These are phyloP conservation scores for Elaphurus davidianus DNA, from an alignment of 2,113 vertebrate genomes.

Conservation along the genomic window DNA sequence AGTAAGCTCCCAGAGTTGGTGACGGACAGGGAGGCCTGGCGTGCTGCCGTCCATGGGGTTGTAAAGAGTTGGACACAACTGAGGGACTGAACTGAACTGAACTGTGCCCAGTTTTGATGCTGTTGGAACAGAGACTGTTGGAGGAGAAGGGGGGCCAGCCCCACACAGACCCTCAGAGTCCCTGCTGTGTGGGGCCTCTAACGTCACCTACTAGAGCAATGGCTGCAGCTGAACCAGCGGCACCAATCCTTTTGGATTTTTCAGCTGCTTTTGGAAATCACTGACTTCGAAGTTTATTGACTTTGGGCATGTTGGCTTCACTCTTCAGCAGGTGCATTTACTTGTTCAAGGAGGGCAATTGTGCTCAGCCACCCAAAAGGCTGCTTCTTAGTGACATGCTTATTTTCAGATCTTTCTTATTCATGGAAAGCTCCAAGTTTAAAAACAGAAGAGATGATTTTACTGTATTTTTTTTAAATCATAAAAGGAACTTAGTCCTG, in stretches of 20 bases:
- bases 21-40: not conserved
- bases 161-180: not conserved
- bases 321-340: accelerated
- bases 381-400: not conserved
- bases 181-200: not conserved
- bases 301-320: not conserved
- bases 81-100: not conserved
- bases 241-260: not conserved
- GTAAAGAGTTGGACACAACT: not conserved
- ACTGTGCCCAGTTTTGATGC: accelerated
- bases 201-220: not conserved
- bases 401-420: not conserved
- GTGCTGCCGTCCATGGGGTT: not conserved
- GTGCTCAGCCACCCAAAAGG: not conserved
- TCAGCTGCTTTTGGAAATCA: not conserved
- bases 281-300: constrained; percentile 13
- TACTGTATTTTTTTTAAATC: not conserved
- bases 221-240: not conserved
- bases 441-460: not conserved
- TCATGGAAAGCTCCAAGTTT: not conserved
- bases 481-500: not conserved
- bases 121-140: accelerated
- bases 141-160: not conserved
- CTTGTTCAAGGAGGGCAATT: not conserved
- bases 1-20: not conserved